Evolutionary conservation across 2,797 vertebrate species (phyloP).

Genomic region (Clarias laeviceps): DNA sequence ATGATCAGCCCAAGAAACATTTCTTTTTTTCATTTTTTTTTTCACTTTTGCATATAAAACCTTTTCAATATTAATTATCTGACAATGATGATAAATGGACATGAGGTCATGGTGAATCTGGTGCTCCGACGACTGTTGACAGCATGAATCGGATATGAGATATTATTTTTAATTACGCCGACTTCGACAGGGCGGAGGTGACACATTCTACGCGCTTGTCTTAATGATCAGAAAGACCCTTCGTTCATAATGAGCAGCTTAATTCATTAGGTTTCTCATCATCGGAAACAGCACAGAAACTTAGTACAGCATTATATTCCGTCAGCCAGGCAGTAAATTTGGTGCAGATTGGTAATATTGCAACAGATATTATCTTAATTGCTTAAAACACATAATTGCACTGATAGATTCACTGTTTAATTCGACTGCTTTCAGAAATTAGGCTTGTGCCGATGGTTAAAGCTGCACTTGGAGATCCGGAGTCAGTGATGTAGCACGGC

Average conservation of each 20-base stretch:
- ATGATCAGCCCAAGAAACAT: background rate
- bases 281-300: conserved; percentile 74
- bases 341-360: conserved; percentile 71
- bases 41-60: conserved; percentile 55
- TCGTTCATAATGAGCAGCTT: conserved; percentile 92
- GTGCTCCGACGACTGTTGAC: conserved; percentile 75
- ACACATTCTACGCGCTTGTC: conserved; percentile 83
- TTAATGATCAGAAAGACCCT: conserved; percentile 92
- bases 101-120: conserved; percentile 82
- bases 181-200: conserved; percentile 85
- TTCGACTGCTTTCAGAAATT: conserved; percentile 70
- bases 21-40: background rate
- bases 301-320: conserved; percentile 80
- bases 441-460: conserved; percentile 20
- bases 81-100: conserved; percentile 90
- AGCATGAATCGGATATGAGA: conserved; percentile 91
- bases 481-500: conserved; percentile 31
- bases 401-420: conserved; percentile 83
- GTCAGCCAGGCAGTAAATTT: conserved; percentile 76
- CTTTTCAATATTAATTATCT: conserved; percentile 81
- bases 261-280: conserved; percentile 90
- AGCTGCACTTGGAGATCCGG: background rate
- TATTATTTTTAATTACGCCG: conserved; percentile 97
- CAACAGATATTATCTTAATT: conserved; percentile 81
- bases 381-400: conserved; percentile 87